These are phyloP conservation scores for Clarias gariepinus DNA, from an alignment of 2,113 vertebrate species.

Conservation along the genomic window DNA sequence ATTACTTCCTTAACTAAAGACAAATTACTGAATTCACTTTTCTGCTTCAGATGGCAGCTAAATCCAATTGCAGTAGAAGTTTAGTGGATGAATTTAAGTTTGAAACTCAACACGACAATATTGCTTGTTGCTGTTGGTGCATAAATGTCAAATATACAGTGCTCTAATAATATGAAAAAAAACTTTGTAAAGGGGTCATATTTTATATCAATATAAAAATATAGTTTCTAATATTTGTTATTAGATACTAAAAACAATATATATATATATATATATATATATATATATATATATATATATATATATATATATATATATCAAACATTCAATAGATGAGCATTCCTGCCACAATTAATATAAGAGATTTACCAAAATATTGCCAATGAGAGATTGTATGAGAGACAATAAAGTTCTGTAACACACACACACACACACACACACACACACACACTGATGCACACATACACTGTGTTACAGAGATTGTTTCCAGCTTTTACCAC, in stretches of 20 bases:
- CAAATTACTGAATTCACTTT: constrained; percentile 44
- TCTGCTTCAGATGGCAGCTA: not conserved
- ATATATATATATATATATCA: not conserved
- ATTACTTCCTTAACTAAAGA: constrained; percentile 72
- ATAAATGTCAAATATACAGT: not conserved
- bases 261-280: too few species aligned
- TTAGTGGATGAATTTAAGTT: constrained; percentile 17
- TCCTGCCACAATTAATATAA: not conserved
- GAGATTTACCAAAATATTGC: constrained; percentile 8
- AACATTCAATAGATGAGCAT: not conserved
- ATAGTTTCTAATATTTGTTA: not conserved
- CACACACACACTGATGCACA: constrained; percentile 13
- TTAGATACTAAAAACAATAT: not conserved
- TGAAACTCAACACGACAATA: not conserved
- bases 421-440: constrained; percentile 32
- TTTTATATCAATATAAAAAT: not conserved
- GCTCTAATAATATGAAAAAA: not conserved
- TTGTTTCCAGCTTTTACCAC: constrained; percentile 74
- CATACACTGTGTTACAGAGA: constrained; percentile 52
- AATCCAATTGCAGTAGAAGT: not conserved
- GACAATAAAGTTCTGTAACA: not conserved
- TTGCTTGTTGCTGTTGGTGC: not conserved
- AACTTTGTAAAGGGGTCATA: not conserved
- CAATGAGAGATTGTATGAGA: not conserved
- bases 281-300: too few species aligned